phyloP scores from a whole-genome alignment of 2,113 vertebrate genomes.

The Seriola aureovittata region DNA sequence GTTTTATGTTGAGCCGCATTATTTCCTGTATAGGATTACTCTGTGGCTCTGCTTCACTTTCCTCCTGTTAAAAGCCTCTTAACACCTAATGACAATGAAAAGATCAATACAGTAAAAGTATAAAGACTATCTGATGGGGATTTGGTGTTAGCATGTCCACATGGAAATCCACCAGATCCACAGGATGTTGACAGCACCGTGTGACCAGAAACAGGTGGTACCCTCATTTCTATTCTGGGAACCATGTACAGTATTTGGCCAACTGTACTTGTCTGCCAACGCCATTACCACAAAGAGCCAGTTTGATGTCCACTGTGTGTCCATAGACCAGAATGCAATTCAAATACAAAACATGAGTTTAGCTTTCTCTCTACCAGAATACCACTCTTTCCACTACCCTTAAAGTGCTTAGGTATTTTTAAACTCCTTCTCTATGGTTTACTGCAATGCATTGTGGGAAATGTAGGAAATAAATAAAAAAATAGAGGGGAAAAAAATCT shows the following conservation, averaged over 20 bases:
- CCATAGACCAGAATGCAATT: background rate
- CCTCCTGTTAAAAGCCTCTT: background rate
- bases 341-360: background rate
- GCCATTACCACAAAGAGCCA: conserved; percentile 18
- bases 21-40: background rate
- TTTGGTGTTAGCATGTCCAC: background rate
- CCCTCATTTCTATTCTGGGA: conserved; percentile 74
- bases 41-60: background rate
- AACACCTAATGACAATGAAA: background rate
- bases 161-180: conserved; percentile 32
- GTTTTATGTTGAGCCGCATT: background rate
- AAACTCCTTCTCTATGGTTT: background rate
- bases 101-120: background rate
- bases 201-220: conserved; percentile 70
- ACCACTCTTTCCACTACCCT: background rate
- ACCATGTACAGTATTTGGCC: conserved; percentile 46
- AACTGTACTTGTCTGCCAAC: conserved; percentile 11
- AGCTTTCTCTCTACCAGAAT: background rate
- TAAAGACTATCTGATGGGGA: background rate
- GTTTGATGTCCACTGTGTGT: background rate
- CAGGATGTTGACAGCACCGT: conserved; percentile 50
- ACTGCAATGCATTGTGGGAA: background rate
- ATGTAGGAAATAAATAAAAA: background rate
- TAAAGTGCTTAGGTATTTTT: background rate
- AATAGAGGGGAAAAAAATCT: background rate